Percentiles rank a stretch among this genome's conserved stretches.
These are phyloP conservation scores for Aselliscus stoliczkanus DNA, from an alignment of 2,797 vertebrate species.

Conservation along the genomic window DNA sequence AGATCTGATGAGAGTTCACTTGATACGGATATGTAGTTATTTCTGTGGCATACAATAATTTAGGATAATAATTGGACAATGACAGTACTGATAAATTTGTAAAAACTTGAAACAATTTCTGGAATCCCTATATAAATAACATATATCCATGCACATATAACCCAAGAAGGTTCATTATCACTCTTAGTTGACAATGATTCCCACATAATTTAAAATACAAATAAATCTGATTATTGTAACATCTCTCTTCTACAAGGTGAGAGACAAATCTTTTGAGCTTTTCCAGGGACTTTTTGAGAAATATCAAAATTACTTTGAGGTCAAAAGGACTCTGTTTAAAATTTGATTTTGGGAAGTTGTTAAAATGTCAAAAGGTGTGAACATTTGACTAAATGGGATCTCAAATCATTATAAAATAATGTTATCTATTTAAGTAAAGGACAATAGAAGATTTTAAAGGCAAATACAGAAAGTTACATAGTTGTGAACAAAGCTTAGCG, in stretches of 20 bases:
- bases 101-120: neutral
- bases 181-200: neutral
- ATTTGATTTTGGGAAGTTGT: neutral
- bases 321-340: neutral
- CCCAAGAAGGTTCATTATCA: neutral
- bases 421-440: neutral
- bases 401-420: neutral
- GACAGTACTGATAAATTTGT: neutral
- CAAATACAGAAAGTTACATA: neutral
- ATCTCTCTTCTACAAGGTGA: neutral
- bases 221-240: neutral
- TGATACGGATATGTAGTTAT: neutral
- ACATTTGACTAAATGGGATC: neutral
- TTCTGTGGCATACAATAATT: neutral
- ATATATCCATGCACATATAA: neutral
- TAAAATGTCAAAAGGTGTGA: neutral
- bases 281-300: neutral
- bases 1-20: neutral
- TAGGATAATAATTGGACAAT: neutral
- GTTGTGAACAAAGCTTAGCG: neutral
- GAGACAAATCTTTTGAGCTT: neutral
- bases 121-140: neutral
- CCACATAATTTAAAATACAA: neutral
- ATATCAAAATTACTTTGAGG: neutral
- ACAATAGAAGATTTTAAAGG: neutral